phyloP scores from a whole-genome alignment of 2,888 invertebrate genomes.

The Heliconius ethilla region DNA sequence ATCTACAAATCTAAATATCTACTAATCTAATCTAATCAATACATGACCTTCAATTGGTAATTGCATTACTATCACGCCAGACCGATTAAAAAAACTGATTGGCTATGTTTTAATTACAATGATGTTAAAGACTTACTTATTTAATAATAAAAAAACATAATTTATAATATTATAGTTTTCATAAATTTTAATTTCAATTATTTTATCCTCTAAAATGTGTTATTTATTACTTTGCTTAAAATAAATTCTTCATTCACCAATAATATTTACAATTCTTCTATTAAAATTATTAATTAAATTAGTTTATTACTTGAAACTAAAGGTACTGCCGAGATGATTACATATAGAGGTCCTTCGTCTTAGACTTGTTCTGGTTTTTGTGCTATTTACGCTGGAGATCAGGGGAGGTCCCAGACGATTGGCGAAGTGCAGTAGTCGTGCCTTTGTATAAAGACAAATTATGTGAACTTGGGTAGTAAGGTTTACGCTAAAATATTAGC shows the following conservation, averaged over 20 bases:
- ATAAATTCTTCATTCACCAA: background rate
- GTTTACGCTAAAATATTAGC: too few species aligned
- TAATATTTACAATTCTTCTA: background rate
- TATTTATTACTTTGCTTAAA: background rate
- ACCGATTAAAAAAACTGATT: constrained; percentile 1
- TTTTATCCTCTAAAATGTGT: too few species aligned
- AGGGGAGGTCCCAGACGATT: too few species aligned
- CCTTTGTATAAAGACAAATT: too few species aligned
- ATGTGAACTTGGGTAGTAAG: too few species aligned
- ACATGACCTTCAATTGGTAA: constrained; percentile 39
- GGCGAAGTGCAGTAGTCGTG: too few species aligned
- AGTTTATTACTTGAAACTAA: background rate
- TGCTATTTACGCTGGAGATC: too few species aligned
- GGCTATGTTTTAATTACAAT: background rate
- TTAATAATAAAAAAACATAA: background rate
- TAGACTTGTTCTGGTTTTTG: too few species aligned
- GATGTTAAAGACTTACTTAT: background rate
- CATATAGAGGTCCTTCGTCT: too few species aligned
- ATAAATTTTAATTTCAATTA: too few species aligned
- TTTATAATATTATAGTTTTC: too few species aligned
- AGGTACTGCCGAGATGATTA: background rate
- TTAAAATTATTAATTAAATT: background rate
- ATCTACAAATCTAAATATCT: constrained; percentile 30
- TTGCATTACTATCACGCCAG: constrained; percentile 28
- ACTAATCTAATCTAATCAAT: constrained; percentile 36